A percentile compares a stretch with the other conserved stretches of the same genome.
These are phyloP conservation scores for Dilophus febrilis DNA, from an alignment of 2,888 invertebrate genomes.

Conservation along the genomic window DNA sequence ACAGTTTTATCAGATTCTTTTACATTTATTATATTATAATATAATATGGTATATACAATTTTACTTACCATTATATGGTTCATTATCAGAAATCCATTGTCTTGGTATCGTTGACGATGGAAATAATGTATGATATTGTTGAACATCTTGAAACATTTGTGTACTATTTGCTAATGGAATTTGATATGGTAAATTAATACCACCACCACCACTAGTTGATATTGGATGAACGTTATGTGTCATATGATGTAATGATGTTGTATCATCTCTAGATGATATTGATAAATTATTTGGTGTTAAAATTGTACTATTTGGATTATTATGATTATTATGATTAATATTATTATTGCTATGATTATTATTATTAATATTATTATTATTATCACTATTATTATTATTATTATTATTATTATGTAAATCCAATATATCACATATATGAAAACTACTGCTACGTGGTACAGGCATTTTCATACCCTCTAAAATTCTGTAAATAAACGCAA, in stretches of 20 bases:
- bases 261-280: background rate
- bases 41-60: too few relatives aligned
- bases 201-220: background rate
- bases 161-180: slow-evolving; percentile 17
- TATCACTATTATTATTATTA: slow-evolving; percentile 1
- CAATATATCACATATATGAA: slow-evolving; percentile 85
- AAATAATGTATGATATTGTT: slow-evolving; percentile 25
- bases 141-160: slow-evolving; percentile 23
- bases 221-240: background rate
- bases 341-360: slow-evolving; percentile 9
- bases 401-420: slow-evolving; percentile 55
- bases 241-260: too few relatives aligned
- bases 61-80: slow-evolving; percentile 23
- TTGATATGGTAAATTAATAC: slow-evolving; percentile 14
- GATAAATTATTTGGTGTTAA: background rate
- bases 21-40: too few relatives aligned
- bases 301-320: slow-evolving; percentile 6
- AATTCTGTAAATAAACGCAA: slow-evolving; percentile 38
- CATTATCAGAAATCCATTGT: slow-evolving; percentile 26
- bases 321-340: slow-evolving; percentile 8
- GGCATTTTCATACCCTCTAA: slow-evolving; percentile 71
- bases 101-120: slow-evolving; percentile 22
- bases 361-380: slow-evolving; percentile 11
- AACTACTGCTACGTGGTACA: slow-evolving; percentile 59
- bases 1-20: too few relatives aligned